A percentile compares a stretch with the other conserved stretches of the same genome.
Conservation (phyloP, 1,140 invertebrate species). For the Papilio dardanus region DNA sequence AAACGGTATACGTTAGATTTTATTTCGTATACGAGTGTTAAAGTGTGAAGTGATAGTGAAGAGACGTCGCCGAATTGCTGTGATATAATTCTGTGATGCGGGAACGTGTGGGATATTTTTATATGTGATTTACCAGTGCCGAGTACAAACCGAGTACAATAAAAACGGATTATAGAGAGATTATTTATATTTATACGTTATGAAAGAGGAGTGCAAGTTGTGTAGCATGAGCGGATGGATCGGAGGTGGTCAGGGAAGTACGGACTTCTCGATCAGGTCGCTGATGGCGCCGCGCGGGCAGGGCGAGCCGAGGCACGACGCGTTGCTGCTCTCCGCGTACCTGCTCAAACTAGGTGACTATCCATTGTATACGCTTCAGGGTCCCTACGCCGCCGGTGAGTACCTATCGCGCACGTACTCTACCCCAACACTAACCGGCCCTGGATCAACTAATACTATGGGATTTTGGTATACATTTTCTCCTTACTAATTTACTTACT, state of each 20-base stretch:
- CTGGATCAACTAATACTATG: slow-evolving; percentile 37
- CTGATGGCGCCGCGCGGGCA: slow-evolving; percentile 75
- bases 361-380: slow-evolving; percentile 79
- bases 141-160: slow-evolving; percentile 82
- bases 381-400: slow-evolving; percentile 76
- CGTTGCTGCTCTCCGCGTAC: slow-evolving; percentile 78
- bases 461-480: not conserved
- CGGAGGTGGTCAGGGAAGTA: slow-evolving; percentile 57
- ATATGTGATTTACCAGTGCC: slow-evolving; percentile 81
- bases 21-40: slow-evolving; percentile 9
- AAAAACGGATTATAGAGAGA: slow-evolving; percentile 75
- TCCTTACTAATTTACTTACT: not conserved
- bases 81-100: slow-evolving; percentile 80
- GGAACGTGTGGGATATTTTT: slow-evolving; percentile 77
- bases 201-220: slow-evolving; percentile 78
- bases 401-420: slow-evolving; percentile 69
- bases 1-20: not conserved
- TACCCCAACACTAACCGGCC: slow-evolving; percentile 46
- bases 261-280: slow-evolving; percentile 79
- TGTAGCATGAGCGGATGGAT: slow-evolving; percentile 74
- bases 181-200: slow-evolving; percentile 68
- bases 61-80: slow-evolving; percentile 72
- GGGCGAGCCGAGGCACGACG: slow-evolving; percentile 73
- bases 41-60: slow-evolving; percentile 37
- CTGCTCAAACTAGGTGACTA: slow-evolving; percentile 82